Conservation (phyloP, 2,113 vertebrate genomes). For the Corynorhinus townsendii region DNA sequence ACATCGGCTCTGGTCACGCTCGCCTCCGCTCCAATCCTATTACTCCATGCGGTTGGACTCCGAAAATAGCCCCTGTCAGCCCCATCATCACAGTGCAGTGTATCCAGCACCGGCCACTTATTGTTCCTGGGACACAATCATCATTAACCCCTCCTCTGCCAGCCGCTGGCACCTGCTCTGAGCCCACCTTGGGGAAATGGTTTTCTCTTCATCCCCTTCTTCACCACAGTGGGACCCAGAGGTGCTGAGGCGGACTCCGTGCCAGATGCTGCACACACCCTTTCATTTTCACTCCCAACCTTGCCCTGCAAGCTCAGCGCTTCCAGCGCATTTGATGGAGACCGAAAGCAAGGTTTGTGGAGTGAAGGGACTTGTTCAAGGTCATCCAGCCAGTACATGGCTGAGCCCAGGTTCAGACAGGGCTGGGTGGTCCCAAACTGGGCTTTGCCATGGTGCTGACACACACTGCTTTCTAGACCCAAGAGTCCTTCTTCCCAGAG, state of each 20-base stretch:
- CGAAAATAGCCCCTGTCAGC: conserved; percentile 67
- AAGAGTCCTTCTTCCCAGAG: neutral
- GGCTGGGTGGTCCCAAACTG: neutral
- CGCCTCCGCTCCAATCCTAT: conserved; percentile 68
- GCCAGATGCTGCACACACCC: accelerated
- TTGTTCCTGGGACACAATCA: conserved; percentile 19
- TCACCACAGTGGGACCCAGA: neutral
- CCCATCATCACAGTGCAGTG: conserved; percentile 29
- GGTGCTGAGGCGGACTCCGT: accelerated
- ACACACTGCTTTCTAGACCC: neutral
- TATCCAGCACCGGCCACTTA: conserved; percentile 41
- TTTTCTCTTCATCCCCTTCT: neutral
- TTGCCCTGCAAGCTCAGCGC: neutral
- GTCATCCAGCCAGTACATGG: neutral
- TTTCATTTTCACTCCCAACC: neutral
- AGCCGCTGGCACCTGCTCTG: neutral
- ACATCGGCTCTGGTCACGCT: conserved; percentile 64
- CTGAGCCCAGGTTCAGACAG: neutral
- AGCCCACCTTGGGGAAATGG: neutral
- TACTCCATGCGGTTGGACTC: conserved; percentile 60
- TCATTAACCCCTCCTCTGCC: conserved; percentile 55
- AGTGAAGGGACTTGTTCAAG: conserved; percentile 2
- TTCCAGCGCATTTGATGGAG: neutral
- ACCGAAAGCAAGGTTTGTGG: neutral
- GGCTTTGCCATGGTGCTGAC: neutral